Evolutionary conservation across 92 coral and sea anemone species (phyloP).

Genomic region (Parazoanthus darwini): DNA sequence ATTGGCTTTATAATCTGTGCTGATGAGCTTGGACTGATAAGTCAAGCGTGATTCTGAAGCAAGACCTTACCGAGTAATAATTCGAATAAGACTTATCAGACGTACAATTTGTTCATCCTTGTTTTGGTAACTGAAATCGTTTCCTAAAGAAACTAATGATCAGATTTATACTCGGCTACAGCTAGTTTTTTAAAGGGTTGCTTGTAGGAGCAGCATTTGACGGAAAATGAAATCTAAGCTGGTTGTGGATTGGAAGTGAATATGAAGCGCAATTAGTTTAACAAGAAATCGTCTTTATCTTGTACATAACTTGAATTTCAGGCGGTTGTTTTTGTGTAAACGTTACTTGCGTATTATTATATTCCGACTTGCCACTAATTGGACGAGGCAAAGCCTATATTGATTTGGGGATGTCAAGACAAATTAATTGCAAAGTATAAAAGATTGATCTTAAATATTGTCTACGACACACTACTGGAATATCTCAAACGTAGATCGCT

Average conservation of each 20-base stretch:
- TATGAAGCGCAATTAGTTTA: not conserved
- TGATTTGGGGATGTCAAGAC: constrained; percentile 9
- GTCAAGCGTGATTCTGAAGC: not conserved
- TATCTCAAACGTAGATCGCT: not conserved
- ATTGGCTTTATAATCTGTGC: not conserved
- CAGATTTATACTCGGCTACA: not conserved
- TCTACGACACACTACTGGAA: not conserved
- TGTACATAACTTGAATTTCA: not conserved
- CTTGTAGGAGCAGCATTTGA: not conserved
- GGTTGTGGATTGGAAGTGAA: not conserved
- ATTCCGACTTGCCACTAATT: not conserved
- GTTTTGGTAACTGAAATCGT: constrained; percentile 5
- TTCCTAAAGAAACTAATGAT: not conserved
- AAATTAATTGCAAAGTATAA: constrained; percentile 29
- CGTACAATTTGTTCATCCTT: not conserved
- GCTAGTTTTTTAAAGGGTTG: too few species aligned
- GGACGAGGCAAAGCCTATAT: not conserved
- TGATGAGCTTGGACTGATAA: not conserved
- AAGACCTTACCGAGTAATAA: too few species aligned
- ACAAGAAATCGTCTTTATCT: not conserved
- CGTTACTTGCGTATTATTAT: not conserved
- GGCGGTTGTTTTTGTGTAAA: not conserved
- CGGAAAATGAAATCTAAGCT: not conserved
- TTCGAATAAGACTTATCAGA: not conserved
- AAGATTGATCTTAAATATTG: not conserved